Evolutionary conservation across 2,113 vertebrate genomes (phyloP).

Genomic region (Neolamprologus fasciatus): DNA sequence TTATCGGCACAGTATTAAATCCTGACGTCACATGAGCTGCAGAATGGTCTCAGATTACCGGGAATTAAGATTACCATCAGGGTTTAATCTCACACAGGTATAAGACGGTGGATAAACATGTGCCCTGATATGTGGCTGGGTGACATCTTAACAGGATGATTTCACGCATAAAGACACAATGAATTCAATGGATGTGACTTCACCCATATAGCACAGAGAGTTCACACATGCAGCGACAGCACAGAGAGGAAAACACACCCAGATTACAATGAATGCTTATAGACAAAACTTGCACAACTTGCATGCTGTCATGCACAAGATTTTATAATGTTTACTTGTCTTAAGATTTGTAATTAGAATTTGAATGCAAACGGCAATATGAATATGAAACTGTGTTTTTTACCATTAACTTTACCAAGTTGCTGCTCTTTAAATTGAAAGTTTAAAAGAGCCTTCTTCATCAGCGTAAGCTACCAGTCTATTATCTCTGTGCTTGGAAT

Average conservation of each 20-base stretch:
- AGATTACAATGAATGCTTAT: not conserved
- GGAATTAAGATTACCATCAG: constrained; percentile 44
- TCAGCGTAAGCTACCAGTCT: not conserved
- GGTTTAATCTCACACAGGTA: constrained; percentile 48
- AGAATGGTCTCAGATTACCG: constrained; percentile 42
- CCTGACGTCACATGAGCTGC: constrained; percentile 27
- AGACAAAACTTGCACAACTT: not conserved
- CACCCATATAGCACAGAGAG: not conserved
- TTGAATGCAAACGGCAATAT: not conserved
- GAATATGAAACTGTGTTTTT: not conserved
- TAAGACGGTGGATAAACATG: constrained; percentile 28
- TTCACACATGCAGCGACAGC: not conserved
- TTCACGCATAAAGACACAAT: not conserved
- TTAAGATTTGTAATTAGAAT: not conserved
- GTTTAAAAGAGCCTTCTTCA: not conserved
- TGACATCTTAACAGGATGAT: constrained; percentile 7
- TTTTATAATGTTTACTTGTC: not conserved
- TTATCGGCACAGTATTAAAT: constrained; percentile 36
- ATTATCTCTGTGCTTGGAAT: not conserved
- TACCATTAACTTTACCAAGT: not conserved
- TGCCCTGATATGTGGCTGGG: not conserved
- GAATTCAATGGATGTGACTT: not conserved
- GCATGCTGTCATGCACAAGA: not conserved
- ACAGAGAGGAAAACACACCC: not conserved
- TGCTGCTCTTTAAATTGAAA: not conserved